Base-by-base conservation (phyloP, 2,888 invertebrate species). In the Hydriomena furcata region DNA sequence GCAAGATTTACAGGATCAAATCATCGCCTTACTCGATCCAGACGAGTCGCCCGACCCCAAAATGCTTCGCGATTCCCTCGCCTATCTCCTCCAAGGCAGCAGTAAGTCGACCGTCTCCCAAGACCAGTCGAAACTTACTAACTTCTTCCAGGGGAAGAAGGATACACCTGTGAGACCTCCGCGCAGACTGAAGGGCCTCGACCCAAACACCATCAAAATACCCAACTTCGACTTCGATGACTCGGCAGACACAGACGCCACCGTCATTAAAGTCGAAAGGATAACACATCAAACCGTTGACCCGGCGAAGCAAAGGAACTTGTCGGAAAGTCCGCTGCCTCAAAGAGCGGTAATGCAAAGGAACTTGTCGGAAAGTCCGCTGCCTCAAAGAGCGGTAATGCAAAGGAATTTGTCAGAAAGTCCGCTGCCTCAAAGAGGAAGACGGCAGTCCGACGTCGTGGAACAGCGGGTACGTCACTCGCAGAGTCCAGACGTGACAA, bases 1-100 rank as follows among this genome's bases (percentile, higher is more conserved):
- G 48, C 75, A 65, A 27, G 74, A 79, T 2, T 60, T 88, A n/a
- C 87, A 85, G 47, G 80, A 86, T 30, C 80, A 87, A 60, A 87
- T 89, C 36, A 63, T 87, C 6, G 82, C 84, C 0, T 52, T 89
- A 1, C 58, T 88, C 2, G 84, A 86, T 21, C 79, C 82, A 0
- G 84, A 85, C 0, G 85, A 86, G 24, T 70, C 85, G 0, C 82
- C 86, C 0, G 82, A 86, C 52, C 84, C 84, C 0, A 57, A 55
- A 13, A 53, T 77, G 7, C 54, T 85, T 0, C 66, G 84, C 12
- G 68, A 80, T 4, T 83, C 88, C 0, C 52, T 88, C 20, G 72
- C 77, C 0, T 76, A 79, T 24, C 63, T 87, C 0, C 70, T 88
- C 0, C 78, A 81, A 58, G 87, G 85, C 0, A 63, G 66, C 5